Evolutionary conservation across 2,113 vertebrate species (phyloP), one percentile per base, ranked within the genome.

Genomic region (Plectropomus leopardus): DNA sequence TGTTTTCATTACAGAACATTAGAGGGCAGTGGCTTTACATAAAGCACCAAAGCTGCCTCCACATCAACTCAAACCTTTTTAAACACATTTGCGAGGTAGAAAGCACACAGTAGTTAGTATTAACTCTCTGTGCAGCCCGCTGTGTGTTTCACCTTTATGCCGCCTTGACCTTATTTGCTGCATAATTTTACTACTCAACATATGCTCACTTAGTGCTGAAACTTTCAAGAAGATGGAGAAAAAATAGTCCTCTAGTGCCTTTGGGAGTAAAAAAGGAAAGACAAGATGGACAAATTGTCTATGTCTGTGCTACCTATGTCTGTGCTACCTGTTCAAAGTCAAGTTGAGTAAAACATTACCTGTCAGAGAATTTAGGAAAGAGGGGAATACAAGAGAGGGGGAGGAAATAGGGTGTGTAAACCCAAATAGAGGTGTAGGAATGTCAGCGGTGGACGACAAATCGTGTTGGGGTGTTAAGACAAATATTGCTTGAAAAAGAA

Each of bases 21-120:
- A 92, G 85, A 92, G 90, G 89, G 91, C 91, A 91, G 85, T 87
- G 87, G 73, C 79, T 88, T 87, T 66, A 82, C 83, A 89, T 76
- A 55, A 65, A 73, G 45, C 23, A 10, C 13, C 55, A 72, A 68
- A 79, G 64, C 4, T 0, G 34, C 74, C 34, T 79, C 26, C 59
- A 58, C 6, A 69, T 81, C 80, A 78, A n/a, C 72, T 53, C 72
- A 68, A 74, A 50, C 36, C 26, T 26, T 72, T 76, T 69, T 16
- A 83, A 71, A 76, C 51, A 59, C 48, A 47, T 32, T 0, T 45
- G 16, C 70, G 36, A 68, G 54, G 48, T 47, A 34, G 34, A 61
- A 19, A 67, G 55, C 44, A 61, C 60, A 80, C 36, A 64, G 60
- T 32, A 47, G 34, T 53, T 76, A 34, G 36, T 60, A 63, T 82